These are phyloP conservation scores for Elachura formosa DNA, from an alignment of 2,113 vertebrate genomes.

Conservation along the genomic window DNA sequence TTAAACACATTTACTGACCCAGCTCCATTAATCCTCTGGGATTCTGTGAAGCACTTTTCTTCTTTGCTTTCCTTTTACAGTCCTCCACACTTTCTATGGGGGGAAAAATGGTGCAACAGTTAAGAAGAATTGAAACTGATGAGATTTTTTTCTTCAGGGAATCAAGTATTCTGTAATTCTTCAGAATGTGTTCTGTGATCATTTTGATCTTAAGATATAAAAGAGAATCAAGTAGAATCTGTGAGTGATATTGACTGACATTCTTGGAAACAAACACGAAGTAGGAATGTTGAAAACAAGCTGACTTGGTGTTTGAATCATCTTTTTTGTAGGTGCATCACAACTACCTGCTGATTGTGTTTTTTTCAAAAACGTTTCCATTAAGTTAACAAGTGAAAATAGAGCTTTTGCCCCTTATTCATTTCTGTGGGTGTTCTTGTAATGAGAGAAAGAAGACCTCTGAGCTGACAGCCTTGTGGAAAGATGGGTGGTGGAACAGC, in stretches of 20 bases:
- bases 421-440: background rate
- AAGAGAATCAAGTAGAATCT: background rate
- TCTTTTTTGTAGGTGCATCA: background rate
- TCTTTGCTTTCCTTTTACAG: background rate
- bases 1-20: background rate
- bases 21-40: background rate
- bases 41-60: background rate
- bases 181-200: background rate
- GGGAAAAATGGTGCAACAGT: background rate
- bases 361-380: background rate
- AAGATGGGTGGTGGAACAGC: accelerated
- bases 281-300: slow-evolving; percentile 10
- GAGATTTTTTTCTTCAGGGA: background rate
- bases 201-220: background rate
- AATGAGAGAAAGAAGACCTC: background rate
- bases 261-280: slow-evolving; percentile 11
- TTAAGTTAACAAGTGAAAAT: background rate
- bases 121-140: background rate
- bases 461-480: background rate
- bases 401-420: background rate
- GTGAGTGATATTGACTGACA: slow-evolving; percentile 1
- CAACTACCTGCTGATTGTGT: background rate
- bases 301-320: background rate
- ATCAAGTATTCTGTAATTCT: background rate
- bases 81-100: background rate